Conservation (phyloP, 2,113 vertebrate genomes). For the Chionomys nivalis region DNA sequence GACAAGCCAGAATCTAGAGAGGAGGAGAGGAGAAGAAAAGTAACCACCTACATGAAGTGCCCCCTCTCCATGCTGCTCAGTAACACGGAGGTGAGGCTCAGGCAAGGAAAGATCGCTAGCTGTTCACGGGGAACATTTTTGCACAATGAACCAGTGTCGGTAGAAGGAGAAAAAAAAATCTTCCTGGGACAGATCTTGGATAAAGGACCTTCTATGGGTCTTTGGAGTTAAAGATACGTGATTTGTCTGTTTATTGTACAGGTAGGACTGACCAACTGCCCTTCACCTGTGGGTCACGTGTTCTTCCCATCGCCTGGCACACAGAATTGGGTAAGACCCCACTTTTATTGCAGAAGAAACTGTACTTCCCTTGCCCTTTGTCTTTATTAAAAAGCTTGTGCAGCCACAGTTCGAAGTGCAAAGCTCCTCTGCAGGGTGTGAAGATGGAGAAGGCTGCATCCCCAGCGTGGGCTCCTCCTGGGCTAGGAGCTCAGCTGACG, state of each 20-base stretch:
- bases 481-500: neutral
- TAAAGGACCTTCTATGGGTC: neutral
- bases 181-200: neutral
- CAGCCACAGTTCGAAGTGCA: neutral
- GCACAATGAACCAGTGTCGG: neutral
- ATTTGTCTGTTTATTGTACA: fast-evolving
- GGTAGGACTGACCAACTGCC: fast-evolving
- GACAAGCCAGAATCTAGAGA: neutral
- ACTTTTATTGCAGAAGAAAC: neutral
- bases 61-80: neutral
- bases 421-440: neutral
- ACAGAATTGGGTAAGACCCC: neutral
- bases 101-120: neutral
- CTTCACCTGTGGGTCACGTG: fast-evolving
- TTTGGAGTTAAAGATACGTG: neutral
- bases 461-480: fast-evolving
- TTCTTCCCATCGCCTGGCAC: neutral
- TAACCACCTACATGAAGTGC: neutral
- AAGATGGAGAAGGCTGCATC: fast-evolving
- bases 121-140: neutral
- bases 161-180: too few species aligned
- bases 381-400: neutral
- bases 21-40: neutral
- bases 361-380: neutral
- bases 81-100: neutral